Percentiles rank a stretch among this genome's conserved stretches.
These are phyloP conservation scores for Champsocephalus esox DNA, from an alignment of 2,797 vertebrate species.

Conservation along the genomic window DNA sequence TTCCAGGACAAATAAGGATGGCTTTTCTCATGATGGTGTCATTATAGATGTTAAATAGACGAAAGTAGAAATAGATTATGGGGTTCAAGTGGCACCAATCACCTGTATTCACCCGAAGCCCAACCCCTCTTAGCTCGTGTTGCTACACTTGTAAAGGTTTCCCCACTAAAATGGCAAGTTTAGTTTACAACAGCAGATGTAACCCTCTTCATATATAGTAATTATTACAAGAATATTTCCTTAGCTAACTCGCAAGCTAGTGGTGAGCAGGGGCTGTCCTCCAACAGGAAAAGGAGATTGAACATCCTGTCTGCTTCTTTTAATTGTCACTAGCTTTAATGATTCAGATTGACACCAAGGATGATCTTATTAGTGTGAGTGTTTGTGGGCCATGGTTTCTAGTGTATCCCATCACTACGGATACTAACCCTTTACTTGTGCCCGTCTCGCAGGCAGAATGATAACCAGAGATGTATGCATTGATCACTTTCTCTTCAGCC, in stretches of 20 bases:
- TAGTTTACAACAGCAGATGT: not conserved
- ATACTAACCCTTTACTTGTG: not conserved
- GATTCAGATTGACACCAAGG: not conserved
- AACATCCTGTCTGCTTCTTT: conserved; percentile 14
- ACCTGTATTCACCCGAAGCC: conserved; percentile 1
- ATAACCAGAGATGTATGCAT: not conserved
- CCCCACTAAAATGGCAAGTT: no score
- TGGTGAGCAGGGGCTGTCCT: not conserved
- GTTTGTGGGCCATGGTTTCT: not conserved
- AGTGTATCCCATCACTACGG: not conserved
- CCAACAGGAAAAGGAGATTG: not conserved
- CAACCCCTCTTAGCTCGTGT: not conserved
- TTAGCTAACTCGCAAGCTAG: no score
- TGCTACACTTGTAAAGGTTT: not conserved
- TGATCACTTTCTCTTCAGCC: not conserved
- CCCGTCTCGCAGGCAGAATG: not conserved
- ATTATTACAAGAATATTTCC: not conserved
- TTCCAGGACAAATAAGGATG: not conserved
- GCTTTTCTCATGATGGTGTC: conserved; percentile 9
- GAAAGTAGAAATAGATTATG: no score
- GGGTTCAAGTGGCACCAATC: not conserved
- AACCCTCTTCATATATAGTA: not conserved
- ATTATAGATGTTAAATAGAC: not conserved
- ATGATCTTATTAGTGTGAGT: not conserved
- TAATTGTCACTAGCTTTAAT: not conserved